Evolutionary conservation across 2,888 invertebrate species (phyloP).

Genomic region (Meiosimyza platycephala): DNA sequence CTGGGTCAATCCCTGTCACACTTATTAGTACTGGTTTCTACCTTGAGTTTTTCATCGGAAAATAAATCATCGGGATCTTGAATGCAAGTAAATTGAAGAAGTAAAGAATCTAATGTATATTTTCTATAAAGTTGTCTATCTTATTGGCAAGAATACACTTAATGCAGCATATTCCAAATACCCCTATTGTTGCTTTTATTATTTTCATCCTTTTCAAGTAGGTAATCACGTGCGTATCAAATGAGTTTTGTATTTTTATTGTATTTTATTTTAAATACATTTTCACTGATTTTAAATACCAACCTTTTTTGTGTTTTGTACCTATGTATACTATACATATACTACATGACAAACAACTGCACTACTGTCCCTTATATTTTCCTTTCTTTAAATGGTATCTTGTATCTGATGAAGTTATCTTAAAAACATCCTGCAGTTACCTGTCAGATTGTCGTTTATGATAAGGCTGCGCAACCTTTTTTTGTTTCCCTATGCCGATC

Average conservation of each 20-base stretch:
- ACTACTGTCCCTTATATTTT: too few species aligned
- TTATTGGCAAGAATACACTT: too few species aligned
- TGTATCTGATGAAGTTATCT: slow-evolving; percentile 25
- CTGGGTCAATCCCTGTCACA: too few species aligned
- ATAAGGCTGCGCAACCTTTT: background rate
- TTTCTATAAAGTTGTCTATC: background rate
- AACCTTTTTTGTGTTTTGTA: too few species aligned
- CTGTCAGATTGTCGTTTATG: slow-evolving; percentile 22
- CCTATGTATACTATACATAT: too few species aligned
- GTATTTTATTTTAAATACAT: background rate
- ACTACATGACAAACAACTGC: too few species aligned
- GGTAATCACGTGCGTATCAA: background rate
- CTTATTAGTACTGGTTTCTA: too few species aligned
- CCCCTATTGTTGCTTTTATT: background rate
- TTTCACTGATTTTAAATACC: background rate
- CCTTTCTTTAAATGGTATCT: background rate
- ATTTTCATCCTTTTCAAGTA: background rate
- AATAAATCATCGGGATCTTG: too few species aligned
- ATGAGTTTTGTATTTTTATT: background rate
- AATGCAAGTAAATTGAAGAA: too few species aligned
- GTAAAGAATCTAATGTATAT: background rate
- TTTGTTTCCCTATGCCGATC: background rate
- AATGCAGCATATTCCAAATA: too few species aligned
- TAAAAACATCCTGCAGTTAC: slow-evolving; percentile 12
- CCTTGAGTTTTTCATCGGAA: too few species aligned